phyloP scores from a whole-genome alignment of 2,888 invertebrate species.

The Phorcus lineatus region DNA sequence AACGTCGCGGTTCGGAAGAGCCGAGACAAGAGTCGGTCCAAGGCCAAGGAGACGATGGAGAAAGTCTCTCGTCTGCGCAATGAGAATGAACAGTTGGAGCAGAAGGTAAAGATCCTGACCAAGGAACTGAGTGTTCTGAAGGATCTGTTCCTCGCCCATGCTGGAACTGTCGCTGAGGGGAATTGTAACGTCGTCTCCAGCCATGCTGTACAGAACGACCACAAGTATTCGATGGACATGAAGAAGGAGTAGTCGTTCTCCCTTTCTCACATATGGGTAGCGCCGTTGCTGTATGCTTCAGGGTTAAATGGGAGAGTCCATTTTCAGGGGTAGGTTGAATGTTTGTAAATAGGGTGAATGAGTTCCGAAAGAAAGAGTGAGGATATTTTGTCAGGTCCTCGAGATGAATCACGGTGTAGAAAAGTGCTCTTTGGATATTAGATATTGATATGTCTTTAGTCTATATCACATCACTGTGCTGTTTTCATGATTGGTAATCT shows the following conservation, averaged over 20 bases:
- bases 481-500: background rate
- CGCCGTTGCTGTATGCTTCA: too few relatives aligned
- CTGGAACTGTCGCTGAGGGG: conserved; percentile 48
- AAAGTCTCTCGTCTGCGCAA: conserved; percentile 92
- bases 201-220: conserved; percentile 38
- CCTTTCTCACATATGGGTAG: too few relatives aligned
- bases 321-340: background rate
- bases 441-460: too few relatives aligned
- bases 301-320: too few relatives aligned
- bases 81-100: conserved; percentile 93
- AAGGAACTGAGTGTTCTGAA: conserved; percentile 88
- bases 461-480: conserved; percentile 25
- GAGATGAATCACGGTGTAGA: background rate
- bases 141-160: conserved; percentile 79
- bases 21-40: conserved; percentile 95
- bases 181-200: conserved; percentile 26
- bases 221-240: conserved; percentile 39
- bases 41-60: conserved; percentile 94
- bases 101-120: conserved; percentile 90
- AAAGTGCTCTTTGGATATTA: background rate
- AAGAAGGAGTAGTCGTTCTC: background rate
- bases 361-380: background rate
- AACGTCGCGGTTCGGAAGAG: conserved; percentile 97
- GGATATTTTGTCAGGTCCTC: background rate
- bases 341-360: background rate